These are phyloP conservation scores for Parochlus steinenii DNA, from an alignment of 2,888 invertebrate genomes.

Conservation along the genomic window DNA sequence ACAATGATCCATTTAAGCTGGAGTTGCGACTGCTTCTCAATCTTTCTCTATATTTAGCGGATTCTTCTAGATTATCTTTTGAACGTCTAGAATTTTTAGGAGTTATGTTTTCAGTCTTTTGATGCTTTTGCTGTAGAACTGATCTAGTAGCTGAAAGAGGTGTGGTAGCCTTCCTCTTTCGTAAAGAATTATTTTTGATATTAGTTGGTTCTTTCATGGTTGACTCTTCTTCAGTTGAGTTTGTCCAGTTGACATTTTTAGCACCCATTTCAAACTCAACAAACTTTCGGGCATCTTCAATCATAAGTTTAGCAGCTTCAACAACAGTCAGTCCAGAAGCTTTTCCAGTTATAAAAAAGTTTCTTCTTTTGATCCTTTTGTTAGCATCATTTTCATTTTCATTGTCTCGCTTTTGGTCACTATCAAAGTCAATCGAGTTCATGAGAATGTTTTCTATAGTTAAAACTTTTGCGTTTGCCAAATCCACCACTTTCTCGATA, in stretches of 20 bases:
- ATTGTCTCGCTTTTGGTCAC: slow-evolving; percentile 53
- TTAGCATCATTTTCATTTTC: slow-evolving; percentile 47
- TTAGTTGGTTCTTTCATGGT: no score
- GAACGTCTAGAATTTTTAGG: no score
- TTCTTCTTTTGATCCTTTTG: slow-evolving; percentile 49
- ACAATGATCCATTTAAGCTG: no score
- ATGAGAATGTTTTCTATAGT: slow-evolving; percentile 60
- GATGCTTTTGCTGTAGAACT: no score
- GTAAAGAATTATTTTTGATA: no score
- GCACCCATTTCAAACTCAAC: slow-evolving; percentile 58
- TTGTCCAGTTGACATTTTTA: slow-evolving; percentile 53
- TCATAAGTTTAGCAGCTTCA: slow-evolving; percentile 64
- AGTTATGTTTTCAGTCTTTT: no score
- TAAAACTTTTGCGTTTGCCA: slow-evolving; percentile 56
- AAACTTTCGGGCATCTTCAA: slow-evolving; percentile 58
- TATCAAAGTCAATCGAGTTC: slow-evolving; percentile 71
- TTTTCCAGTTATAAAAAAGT: slow-evolving; percentile 63
- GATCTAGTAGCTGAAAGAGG: no score
- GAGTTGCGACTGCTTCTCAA: no score
- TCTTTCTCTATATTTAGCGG: no score
- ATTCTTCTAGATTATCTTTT: no score
- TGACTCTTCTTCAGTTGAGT: slow-evolving; percentile 20
- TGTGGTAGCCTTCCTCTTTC: no score
- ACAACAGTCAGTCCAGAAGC: slow-evolving; percentile 46
- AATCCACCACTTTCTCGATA: slow-evolving; percentile 54